phyloP scores from a whole-genome alignment of 2,797 vertebrate genomes.

The Micromesistius poutassou region DNA sequence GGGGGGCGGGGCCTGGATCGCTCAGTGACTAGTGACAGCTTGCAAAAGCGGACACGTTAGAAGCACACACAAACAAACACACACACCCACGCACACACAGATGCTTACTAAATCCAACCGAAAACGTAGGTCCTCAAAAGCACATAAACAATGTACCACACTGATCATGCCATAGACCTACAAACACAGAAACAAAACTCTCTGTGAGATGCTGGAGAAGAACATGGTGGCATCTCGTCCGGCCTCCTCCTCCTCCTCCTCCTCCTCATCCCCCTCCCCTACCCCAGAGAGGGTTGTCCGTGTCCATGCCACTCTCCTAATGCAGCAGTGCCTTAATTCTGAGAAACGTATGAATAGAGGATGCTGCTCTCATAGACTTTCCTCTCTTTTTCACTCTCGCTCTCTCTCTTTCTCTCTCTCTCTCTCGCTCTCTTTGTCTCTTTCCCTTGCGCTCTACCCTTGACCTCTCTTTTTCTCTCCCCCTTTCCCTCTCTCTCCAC shows the following conservation, averaged over 20 bases:
- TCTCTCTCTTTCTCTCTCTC: not conserved
- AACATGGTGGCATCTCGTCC: slow-evolving; percentile 56
- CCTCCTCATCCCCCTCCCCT: slow-evolving; percentile 60
- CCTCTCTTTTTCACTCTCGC: slow-evolving; percentile 55
- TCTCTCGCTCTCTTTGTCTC: not conserved
- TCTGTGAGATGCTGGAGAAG: slow-evolving; percentile 60
- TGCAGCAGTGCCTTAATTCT: slow-evolving; percentile 81
- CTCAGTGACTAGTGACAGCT: not conserved
- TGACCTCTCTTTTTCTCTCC: not conserved
- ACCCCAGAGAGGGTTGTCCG: slow-evolving; percentile 60
- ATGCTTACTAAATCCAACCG: slow-evolving; percentile 17
- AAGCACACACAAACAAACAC: not conserved
- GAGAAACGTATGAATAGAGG: slow-evolving; percentile 74
- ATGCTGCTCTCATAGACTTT: slow-evolving; percentile 76
- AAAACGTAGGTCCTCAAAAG: slow-evolving; percentile 16
- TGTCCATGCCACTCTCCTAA: slow-evolving; percentile 63
- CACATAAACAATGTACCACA: not conserved
- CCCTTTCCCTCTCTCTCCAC: too few relatives aligned
- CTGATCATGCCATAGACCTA: slow-evolving; percentile 26
- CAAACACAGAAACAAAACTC: slow-evolving; percentile 50
- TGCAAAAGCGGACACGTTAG: not conserved
- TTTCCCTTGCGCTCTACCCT: not conserved
- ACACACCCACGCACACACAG: not conserved
- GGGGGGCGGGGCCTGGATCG: slow-evolving; percentile 12
- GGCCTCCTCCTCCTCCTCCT: slow-evolving; percentile 61